phyloP scores from a whole-genome alignment of 1,140 invertebrate species.

The Leptopilina boulardi region DNA sequence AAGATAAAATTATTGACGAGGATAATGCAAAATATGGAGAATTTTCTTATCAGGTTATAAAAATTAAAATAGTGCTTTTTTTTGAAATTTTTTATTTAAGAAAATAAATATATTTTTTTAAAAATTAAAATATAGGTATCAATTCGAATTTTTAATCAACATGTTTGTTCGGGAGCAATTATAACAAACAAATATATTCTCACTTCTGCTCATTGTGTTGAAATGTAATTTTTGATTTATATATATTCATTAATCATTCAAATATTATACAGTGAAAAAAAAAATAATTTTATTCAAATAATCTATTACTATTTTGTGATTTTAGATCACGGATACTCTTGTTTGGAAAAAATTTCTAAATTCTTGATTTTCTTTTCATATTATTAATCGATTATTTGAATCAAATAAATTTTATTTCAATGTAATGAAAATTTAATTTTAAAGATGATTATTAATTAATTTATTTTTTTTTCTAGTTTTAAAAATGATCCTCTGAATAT shows the following conservation, averaged over 20 bases:
- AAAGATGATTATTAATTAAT: no score
- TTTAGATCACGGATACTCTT: no score
- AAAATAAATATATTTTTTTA: not conserved
- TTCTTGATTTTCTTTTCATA: no score
- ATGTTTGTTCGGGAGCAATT: constrained; percentile 8
- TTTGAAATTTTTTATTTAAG: not conserved
- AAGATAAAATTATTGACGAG: not conserved
- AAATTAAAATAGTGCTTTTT: not conserved
- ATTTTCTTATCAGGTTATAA: constrained; percentile 1
- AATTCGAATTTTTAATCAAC: not conserved
- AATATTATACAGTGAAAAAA: no score
- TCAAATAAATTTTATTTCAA: no score
- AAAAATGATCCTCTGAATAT: not conserved
- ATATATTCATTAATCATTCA: not conserved
- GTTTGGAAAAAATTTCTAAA: no score
- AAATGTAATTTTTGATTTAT: not conserved
- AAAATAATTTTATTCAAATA: no score
- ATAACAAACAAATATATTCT: not conserved
- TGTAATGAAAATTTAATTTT: no score
- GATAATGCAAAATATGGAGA: not conserved
- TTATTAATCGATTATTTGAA: no score
- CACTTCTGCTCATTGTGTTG: not conserved
- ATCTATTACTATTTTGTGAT: no score
- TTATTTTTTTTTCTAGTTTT: not conserved
- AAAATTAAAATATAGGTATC: not conserved